Base-by-base conservation (phyloP, 1,140 invertebrate genomes). In the Tribolium madens region DNA sequence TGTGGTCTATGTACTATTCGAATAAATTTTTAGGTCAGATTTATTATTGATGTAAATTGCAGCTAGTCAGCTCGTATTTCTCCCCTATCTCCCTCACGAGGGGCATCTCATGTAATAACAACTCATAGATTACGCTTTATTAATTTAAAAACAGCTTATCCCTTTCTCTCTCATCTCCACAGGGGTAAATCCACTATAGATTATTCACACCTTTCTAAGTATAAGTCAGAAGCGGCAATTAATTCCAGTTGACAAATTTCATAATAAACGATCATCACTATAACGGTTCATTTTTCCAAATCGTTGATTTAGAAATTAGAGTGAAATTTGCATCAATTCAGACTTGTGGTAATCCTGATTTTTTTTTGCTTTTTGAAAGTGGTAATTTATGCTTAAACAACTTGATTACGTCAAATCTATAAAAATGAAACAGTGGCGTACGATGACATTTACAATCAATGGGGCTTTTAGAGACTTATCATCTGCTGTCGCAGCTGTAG, bases 31-130 rank as follows among this genome's bases (percentile, higher is more conserved):
- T 64, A 64, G 57, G 57, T 64, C 57, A 64, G 57, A 64, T 64
- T 64, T 64, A 64, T 64, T 64, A 64, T 64, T 64, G 31, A 64
- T 33, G 57, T 64, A 64, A 64, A 64, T 64, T 64, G 57, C 57
- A 64, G 26, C 57, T 33, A 64, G 21, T 64, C 57, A 64, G 57
- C 57, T 64, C 57, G 26, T 64, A 64, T 64, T 64, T 64, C 57
- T 64, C 57, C 57, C 57, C 57, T 64, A 33, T 36, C 26, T 64
- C 1, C 26, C 57, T 64, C 26, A 33, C 26, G 21, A 64, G 57
- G 57, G 57, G 57, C 57, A 64, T 64, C 57, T 14, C 26, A 4
- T 64, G 21, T 64, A 64, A 64, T 64, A 64, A 64, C 57, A 13
- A 26, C 18, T 64, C 57, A 64, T 33, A 64, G 57, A 64, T 64